phyloP scores from a whole-genome alignment of 1,140 invertebrate species.

The Lepidotrigona ventralis region DNA sequence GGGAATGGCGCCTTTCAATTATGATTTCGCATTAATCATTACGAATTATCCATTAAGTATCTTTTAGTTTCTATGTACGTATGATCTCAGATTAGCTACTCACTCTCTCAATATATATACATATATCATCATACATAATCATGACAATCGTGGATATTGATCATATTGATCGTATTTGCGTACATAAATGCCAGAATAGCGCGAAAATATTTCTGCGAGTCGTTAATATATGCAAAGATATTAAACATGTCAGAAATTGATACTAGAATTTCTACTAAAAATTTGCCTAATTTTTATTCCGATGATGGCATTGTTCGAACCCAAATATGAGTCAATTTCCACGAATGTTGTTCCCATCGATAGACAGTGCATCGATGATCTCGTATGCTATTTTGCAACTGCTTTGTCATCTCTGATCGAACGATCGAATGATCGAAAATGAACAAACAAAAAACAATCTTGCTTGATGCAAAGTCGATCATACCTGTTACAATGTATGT shows the following conservation, averaged over 20 bases:
- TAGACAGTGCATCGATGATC: background rate
- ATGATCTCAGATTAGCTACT: no score
- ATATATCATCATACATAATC: no score
- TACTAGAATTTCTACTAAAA: background rate
- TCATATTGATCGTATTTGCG: no score
- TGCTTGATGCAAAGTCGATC: constrained; percentile 1
- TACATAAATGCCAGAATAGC: no score
- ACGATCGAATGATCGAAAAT: constrained; percentile 3
- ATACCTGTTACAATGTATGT: no score
- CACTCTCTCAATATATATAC: no score
- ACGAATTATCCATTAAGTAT: no score
- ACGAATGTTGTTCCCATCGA: background rate
- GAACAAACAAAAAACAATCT: background rate
- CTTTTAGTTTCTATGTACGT: no score
- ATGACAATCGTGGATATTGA: no score
- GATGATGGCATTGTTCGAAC: background rate
- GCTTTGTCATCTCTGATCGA: background rate
- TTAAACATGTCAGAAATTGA: background rate
- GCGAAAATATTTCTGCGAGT: no score
- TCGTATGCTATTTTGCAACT: background rate
- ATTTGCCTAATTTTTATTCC: background rate
- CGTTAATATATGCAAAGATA: background rate
- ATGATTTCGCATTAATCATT: constrained; percentile 41
- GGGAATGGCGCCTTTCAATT: constrained; percentile 69
- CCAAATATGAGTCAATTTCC: background rate